Percentiles rank a stretch among this genome's conserved stretches.
Evolutionary conservation across 2,888 invertebrate genomes (phyloP).

Genomic region (Cheilosia vulpina): DNA sequence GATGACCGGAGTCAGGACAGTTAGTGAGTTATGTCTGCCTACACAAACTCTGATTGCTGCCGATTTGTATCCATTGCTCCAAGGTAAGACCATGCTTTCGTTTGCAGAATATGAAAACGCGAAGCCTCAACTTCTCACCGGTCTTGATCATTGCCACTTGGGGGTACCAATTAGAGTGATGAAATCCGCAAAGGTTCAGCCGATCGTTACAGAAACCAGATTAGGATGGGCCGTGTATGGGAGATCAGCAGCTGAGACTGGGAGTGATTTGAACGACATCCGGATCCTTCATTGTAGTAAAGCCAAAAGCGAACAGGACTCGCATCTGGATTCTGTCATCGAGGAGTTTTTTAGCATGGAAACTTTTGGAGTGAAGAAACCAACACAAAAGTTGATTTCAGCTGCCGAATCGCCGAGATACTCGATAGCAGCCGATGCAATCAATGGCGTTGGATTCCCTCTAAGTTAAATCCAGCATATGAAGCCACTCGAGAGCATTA

Average conservation of each 20-base stretch:
- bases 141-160: background rate
- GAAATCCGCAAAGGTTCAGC: background rate
- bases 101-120: background rate
- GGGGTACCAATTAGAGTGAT: background rate
- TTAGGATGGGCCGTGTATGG: background rate
- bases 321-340: background rate
- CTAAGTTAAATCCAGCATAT: background rate
- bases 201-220: background rate
- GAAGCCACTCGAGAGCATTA: background rate
- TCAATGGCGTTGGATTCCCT: too few species aligned
- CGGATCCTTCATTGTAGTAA: constrained; percentile 1
- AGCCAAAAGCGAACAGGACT: background rate
- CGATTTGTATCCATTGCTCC: background rate
- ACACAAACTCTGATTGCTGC: background rate
- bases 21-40: background rate
- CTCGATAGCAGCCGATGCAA: too few species aligned
- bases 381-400: background rate
- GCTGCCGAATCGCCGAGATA: background rate
- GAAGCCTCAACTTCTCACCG: constrained; percentile 1
- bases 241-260: too few species aligned
- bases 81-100: background rate
- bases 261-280: background rate
- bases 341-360: constrained; percentile 2
- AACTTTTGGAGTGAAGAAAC: background rate
- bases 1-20: background rate